A percentile compares a stretch with the other conserved stretches of the same genome.
These are phyloP conservation scores for Eolophus roseicapilla DNA, from an alignment of 2,113 vertebrate genomes.

Conservation along the genomic window DNA sequence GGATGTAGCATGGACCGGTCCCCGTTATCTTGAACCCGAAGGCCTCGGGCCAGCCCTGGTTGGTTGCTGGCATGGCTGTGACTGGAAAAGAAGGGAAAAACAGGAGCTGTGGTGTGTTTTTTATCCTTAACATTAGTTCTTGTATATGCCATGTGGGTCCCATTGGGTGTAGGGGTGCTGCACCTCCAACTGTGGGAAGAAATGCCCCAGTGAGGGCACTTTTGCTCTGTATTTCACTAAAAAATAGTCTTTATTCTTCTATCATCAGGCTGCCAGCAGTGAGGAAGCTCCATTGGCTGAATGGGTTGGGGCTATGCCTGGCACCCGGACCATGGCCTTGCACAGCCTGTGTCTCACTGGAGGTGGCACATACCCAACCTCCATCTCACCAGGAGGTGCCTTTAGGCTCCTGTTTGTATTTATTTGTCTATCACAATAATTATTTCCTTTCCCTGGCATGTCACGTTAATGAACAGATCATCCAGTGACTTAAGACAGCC, in stretches of 20 bases:
- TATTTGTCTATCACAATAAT: background rate
- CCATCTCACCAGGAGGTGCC: too few species aligned
- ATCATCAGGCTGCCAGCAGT: rapidly evolving
- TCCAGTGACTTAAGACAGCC: background rate
- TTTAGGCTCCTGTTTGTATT: background rate
- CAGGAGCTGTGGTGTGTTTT: background rate
- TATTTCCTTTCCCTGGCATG: background rate
- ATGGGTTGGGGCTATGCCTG: rapidly evolving
- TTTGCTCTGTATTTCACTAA: background rate
- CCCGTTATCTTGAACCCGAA: constrained; percentile 93
- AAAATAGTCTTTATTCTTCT: background rate
- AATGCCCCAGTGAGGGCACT: background rate
- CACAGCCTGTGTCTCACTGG: background rate
- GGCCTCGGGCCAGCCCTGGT: constrained; percentile 93
- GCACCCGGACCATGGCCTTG: rapidly evolving
- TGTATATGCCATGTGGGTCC: rapidly evolving
- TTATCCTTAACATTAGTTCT: too few species aligned
- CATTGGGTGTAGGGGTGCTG: rapidly evolving
- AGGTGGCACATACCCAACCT: background rate
- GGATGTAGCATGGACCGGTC: constrained; percentile 88
- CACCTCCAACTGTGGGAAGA: rapidly evolving
- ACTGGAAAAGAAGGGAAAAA: constrained; percentile 60
- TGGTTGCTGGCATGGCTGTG: constrained; percentile 86
- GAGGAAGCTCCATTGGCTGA: background rate
- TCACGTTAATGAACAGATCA: background rate